phyloP scores from a whole-genome alignment of 2,113 vertebrate species.

The Podocnemis expansa region DNA sequence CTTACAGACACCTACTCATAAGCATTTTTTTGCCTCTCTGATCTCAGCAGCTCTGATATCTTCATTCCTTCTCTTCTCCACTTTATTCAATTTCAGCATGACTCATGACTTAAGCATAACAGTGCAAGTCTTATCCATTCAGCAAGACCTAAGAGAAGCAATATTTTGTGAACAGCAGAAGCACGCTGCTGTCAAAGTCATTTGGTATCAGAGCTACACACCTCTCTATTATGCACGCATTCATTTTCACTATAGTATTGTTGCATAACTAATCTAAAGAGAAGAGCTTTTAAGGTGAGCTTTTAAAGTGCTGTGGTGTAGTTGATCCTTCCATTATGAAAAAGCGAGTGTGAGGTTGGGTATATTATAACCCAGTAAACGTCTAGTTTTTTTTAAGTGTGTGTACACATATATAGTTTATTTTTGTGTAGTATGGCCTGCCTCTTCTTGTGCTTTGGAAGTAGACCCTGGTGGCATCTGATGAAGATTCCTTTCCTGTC shows the following conservation, averaged over 20 bases:
- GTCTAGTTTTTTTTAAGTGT: background rate
- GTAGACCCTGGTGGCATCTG: background rate
- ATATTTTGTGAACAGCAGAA: background rate
- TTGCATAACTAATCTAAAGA: background rate
- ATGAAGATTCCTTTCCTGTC: rapidly evolving
- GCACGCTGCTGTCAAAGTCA: background rate
- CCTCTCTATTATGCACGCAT: background rate
- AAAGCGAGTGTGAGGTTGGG: background rate
- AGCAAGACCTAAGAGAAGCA: background rate
- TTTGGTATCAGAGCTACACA: background rate
- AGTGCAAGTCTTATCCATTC: background rate
- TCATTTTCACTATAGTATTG: background rate
- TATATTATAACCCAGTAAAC: background rate
- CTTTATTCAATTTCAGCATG: constrained; percentile 24
- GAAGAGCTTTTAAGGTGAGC: background rate
- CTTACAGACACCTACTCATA: background rate
- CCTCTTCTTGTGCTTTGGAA: background rate
- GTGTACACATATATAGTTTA: rapidly evolving
- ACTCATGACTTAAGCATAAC: background rate
- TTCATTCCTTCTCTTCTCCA: background rate
- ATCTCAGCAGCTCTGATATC: background rate
- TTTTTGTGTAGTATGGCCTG: rapidly evolving
- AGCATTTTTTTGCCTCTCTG: background rate
- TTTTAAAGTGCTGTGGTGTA: background rate
- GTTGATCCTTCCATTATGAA: background rate